Conservation (phyloP, 2,113 vertebrate species). For the Sardina pilchardus region DNA sequence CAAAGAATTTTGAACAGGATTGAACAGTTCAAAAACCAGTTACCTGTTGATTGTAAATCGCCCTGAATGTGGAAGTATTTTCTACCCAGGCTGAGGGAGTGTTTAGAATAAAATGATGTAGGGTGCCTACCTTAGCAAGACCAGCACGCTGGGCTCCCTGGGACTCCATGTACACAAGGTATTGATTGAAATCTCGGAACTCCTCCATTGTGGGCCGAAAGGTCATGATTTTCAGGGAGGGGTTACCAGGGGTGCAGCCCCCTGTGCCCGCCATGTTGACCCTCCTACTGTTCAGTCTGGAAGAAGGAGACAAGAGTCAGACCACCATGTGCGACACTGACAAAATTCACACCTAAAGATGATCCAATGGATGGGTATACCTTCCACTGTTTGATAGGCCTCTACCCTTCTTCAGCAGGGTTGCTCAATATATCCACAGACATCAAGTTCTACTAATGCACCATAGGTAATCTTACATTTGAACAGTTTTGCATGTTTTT, state of each 20-base stretch:
- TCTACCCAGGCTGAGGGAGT: not conserved
- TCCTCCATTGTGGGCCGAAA: conserved; percentile 93
- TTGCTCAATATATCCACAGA: not conserved
- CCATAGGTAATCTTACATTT: not conserved
- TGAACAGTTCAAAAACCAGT: no score
- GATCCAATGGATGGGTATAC: not conserved
- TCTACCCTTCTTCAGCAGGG: no score
- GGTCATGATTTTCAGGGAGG: conserved; percentile 96
- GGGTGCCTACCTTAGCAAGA: conserved; percentile 93
- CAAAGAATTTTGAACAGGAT: no score
- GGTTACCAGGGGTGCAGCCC: conserved; percentile 79
- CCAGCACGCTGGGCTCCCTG: conserved; percentile 94
- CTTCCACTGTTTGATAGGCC: not conserved
- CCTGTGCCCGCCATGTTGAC: conserved; percentile 80
- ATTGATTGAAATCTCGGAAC: conserved; percentile 90
- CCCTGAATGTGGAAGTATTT: conserved; percentile 81
- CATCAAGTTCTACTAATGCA: not conserved
- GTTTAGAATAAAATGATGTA: conserved; percentile 85
- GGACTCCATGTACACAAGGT: conserved; percentile 89
- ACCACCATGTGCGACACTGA: not conserved
- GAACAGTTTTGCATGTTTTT: not conserved
- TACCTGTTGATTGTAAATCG: no score
- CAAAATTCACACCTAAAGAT: not conserved
- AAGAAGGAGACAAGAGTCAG: not conserved
- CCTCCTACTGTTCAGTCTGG: conserved; percentile 8